A percentile compares a stretch with the other conserved stretches of the same genome.
Evolutionary conservation across 2,888 invertebrate genomes (phyloP).

Genomic region (Coecobrya sp.): DNA sequence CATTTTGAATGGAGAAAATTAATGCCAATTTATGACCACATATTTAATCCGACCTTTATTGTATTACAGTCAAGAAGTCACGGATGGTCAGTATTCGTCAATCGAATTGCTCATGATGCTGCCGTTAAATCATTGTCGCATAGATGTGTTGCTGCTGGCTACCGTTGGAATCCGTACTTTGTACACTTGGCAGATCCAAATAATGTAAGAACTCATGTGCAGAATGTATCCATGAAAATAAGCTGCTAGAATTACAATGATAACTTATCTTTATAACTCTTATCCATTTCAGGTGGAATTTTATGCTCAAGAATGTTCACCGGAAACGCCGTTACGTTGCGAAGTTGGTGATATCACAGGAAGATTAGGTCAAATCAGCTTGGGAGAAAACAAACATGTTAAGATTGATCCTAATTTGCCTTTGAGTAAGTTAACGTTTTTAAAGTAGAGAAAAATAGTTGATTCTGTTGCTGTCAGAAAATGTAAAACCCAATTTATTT

Average conservation of each 20-base stretch:
- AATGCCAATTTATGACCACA: too few species aligned
- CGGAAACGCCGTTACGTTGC: constrained; percentile 95
- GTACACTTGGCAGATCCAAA: constrained; percentile 96
- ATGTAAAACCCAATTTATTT: background rate
- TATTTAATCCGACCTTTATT: too few species aligned
- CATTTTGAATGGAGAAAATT: too few species aligned
- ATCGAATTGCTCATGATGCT: constrained; percentile 97
- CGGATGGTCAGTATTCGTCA: constrained; percentile 95
- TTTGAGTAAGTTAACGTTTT: constrained; percentile 90
- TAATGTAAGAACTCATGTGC: constrained; percentile 90
- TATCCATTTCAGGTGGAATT: constrained; percentile 91
- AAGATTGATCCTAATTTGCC: constrained; percentile 96
- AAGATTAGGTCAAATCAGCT: constrained; percentile 93
- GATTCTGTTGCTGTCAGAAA: too few species aligned
- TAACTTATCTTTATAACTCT: background rate
- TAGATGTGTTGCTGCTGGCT: constrained; percentile 96
- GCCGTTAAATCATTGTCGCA: constrained; percentile 93
- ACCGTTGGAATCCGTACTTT: constrained; percentile 96
- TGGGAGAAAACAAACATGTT: constrained; percentile 93
- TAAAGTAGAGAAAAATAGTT: too few species aligned
- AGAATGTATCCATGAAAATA: too few species aligned
- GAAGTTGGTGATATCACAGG: constrained; percentile 97
- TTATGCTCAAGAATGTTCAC: constrained; percentile 95
- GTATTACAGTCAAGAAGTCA: constrained; percentile 92
- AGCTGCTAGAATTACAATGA: too few species aligned